Percentiles rank a stretch among this genome's conserved stretches.
Conservation (phyloP, 2,113 vertebrate species). For the Scatophagus argus region DNA sequence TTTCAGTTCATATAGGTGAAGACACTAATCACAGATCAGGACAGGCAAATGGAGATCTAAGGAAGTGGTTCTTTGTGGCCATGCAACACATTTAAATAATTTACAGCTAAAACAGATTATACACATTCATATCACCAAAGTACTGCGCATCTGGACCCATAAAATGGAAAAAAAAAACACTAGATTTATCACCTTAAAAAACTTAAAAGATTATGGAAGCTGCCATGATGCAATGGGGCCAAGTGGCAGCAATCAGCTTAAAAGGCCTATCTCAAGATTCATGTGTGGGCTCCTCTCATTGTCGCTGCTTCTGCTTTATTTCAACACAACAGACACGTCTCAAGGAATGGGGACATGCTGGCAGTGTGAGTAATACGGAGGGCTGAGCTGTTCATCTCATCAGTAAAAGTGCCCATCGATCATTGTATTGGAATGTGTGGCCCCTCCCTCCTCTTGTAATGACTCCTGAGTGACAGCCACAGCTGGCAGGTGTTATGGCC, state of each 20-base stretch:
- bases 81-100: slow-evolving; percentile 42
- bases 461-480: slow-evolving; percentile 67
- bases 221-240: slow-evolving; percentile 10
- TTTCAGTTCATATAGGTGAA: slow-evolving; percentile 10
- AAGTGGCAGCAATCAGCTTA: slow-evolving; percentile 42
- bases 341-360: slow-evolving; percentile 51
- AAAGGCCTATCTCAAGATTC: slow-evolving; percentile 50
- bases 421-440: slow-evolving; percentile 58
- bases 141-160: slow-evolving; percentile 30
- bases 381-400: slow-evolving; percentile 64
- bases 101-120: slow-evolving; percentile 26
- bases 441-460: slow-evolving; percentile 52
- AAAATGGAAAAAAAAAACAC: slow-evolving; percentile 38
- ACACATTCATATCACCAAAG: slow-evolving; percentile 19
- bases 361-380: slow-evolving; percentile 39
- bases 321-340: slow-evolving; percentile 9
- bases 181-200: slow-evolving; percentile 27
- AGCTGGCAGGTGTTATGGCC: slow-evolving; percentile 68
- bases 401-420: slow-evolving; percentile 75
- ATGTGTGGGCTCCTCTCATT: slow-evolving; percentile 29
- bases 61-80: slow-evolving; percentile 6
- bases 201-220: slow-evolving; percentile 34
- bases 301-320: slow-evolving; percentile 22
- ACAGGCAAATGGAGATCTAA: slow-evolving; percentile 31
- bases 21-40: slow-evolving; percentile 20